Conservation (phyloP, 2,888 invertebrate genomes). For the Orchesella flavescens region DNA sequence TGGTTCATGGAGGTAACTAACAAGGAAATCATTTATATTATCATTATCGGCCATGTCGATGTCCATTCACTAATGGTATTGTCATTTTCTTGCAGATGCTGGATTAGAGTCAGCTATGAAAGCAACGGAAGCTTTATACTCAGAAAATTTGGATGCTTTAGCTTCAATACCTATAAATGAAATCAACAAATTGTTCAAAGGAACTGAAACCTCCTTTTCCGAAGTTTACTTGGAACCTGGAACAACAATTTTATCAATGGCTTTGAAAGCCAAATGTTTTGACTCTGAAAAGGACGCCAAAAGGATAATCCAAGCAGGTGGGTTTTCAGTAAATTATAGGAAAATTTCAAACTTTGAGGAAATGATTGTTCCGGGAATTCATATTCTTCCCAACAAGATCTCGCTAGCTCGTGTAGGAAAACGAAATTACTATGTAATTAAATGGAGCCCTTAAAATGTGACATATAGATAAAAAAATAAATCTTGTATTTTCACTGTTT, state of each 20-base stretch:
- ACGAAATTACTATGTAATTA: constrained; percentile 88
- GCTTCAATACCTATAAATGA: constrained; percentile 81
- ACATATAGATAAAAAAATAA: not conserved
- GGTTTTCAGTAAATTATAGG: too few relatives aligned
- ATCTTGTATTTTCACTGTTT: constrained; percentile 16
- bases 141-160: constrained; percentile 75
- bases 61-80: too few relatives aligned
- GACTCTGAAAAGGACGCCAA: too few relatives aligned
- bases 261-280: constrained; percentile 89
- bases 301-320: too few relatives aligned
- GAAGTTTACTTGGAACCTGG: constrained; percentile 84
- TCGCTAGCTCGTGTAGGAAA: constrained; percentile 85
- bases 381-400: constrained; percentile 87
- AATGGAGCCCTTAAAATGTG: constrained; percentile 79
- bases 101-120: constrained; percentile 83
- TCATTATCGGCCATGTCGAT: too few relatives aligned
- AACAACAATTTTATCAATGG: constrained; percentile 86
- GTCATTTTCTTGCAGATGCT: constrained; percentile 77
- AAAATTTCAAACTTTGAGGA: too few relatives aligned
- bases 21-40: too few relatives aligned
- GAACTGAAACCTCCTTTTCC: constrained; percentile 75
- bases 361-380: constrained; percentile 85
- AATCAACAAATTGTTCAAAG: constrained; percentile 82
- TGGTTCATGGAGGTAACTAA: constrained; percentile 90
- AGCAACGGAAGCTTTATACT: constrained; percentile 82